A percentile compares a stretch with the other conserved stretches of the same genome.
Conservation (phyloP, 2,888 invertebrate species). For the Caenorhabditis sulstoni region DNA sequence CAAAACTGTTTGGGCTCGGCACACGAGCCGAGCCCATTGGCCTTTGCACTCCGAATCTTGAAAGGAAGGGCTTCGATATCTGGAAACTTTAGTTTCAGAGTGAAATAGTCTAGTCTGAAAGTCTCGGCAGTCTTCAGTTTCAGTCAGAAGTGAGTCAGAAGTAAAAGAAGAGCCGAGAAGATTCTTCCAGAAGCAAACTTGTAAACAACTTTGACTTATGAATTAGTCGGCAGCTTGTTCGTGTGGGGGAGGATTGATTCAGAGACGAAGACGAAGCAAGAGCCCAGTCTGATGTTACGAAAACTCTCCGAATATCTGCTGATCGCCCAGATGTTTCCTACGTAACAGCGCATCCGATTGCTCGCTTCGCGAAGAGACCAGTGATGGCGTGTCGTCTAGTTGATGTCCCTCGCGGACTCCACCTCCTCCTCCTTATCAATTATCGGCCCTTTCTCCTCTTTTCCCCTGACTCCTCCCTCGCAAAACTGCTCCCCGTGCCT, state of each 20-base stretch:
- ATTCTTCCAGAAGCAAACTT: background rate
- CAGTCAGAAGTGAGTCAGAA: too few relatives aligned
- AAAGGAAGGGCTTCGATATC: too few relatives aligned
- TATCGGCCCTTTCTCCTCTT: constrained; percentile 8
- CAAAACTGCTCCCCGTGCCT: background rate
- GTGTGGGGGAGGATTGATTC: background rate
- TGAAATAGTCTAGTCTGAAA: too few relatives aligned
- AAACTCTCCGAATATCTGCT: background rate
- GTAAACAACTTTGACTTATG: constrained; percentile 29
- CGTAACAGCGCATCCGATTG: background rate
- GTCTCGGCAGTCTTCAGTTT: too few relatives aligned
- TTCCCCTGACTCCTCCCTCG: constrained; percentile 29
- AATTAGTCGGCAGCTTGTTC: constrained; percentile 8
- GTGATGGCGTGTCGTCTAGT: constrained; percentile 14
- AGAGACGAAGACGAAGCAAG: too few relatives aligned
- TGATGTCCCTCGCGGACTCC: constrained; percentile 18
- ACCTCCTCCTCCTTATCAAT: constrained; percentile 31
- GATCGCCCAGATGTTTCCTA: constrained; percentile 3
- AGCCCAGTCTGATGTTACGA: background rate
- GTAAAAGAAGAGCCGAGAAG: too few relatives aligned
- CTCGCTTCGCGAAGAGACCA: background rate
- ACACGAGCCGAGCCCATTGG: too few relatives aligned
- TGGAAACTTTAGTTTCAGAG: too few relatives aligned
- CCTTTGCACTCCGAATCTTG: too few relatives aligned
- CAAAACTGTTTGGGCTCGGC: too few relatives aligned